Base-by-base conservation (phyloP, 2,888 invertebrate genomes). In the Allolobophora icterica region DNA sequence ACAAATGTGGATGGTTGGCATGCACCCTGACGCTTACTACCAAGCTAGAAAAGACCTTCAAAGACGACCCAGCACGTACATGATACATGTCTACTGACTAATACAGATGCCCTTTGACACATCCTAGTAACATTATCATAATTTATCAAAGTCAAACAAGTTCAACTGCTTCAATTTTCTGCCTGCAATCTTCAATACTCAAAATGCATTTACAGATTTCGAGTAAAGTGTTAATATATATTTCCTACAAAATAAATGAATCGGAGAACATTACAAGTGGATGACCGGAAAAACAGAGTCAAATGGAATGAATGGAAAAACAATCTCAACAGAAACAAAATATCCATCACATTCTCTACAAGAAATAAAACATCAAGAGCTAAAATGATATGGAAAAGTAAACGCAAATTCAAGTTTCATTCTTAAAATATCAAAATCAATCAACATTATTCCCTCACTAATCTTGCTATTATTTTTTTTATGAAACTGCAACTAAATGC, bases 331-430 rank as follows among this genome's bases (percentile, higher is more conserved):
- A n/a, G 71, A 71, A n/a, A 71, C 30, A 71, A 71, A 71, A 71
- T 71, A 71, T 71, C 71, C 71, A 71, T 71, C 71, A 71, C 71
- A 71, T 71, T 71, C 71, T 71, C 71, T 71, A 71, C 30, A 71
- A 71, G 71, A 71, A 71, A 71, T 71, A 71, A 71, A 71, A 71
- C 71, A 71, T 52, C 52, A 52, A 21, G 52, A 71, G 13, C 71
- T n/a, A 13, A 30, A n/a, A 30, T 71, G n/a, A n/a, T 71, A 71
- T n/a, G 71, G n/a, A 21, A n/a, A 71, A 71, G 71, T n/a, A 71
- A 71, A 52, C 11, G 1, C 30, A 71, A 71, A 71, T 71, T 71
- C 71, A 71, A 71, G 71, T 71, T 71, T 71, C 11, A 71, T n/a
- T 71, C 30, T 71, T 71, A 71, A 71, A 71, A 71, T 71, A 71